A percentile compares a stretch with the other conserved stretches of the same genome.
Conservation (phyloP, 1,140 invertebrate species). For the Drosophila ogumai region DNA sequence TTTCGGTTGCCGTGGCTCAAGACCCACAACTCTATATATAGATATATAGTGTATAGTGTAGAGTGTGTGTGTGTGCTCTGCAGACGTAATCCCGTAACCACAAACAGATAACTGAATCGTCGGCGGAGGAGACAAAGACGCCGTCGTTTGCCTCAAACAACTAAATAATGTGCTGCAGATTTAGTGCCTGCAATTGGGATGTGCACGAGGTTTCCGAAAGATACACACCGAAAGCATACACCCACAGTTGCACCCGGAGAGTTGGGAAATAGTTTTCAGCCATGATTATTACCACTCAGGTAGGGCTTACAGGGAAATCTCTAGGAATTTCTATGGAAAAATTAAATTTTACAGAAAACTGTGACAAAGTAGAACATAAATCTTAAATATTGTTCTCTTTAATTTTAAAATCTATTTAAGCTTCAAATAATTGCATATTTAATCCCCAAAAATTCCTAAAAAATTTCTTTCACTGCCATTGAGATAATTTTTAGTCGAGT, state of each 20-base stretch:
- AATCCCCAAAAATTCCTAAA: not conserved
- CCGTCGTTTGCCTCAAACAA: slow-evolving; percentile 57
- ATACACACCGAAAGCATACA: slow-evolving; percentile 31
- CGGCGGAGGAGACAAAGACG: slow-evolving; percentile 57
- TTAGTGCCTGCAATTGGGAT: slow-evolving; percentile 46
- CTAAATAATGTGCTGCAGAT: slow-evolving; percentile 80
- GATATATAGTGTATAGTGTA: not conserved
- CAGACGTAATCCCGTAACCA: slow-evolving; percentile 69
- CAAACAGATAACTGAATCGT: slow-evolving; percentile 72
- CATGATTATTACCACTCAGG: not conserved
- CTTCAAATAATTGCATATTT: too few species aligned
- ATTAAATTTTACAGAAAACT: not conserved
- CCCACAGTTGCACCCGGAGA: not conserved
- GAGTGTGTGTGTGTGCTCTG: slow-evolving; percentile 31
- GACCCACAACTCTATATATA: slow-evolving; percentile 13
- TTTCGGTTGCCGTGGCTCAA: slow-evolving; percentile 24
- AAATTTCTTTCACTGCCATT: slow-evolving; percentile 7
- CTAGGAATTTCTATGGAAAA: not conserved
- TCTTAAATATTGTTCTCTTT: not conserved
- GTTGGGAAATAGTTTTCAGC: not conserved
- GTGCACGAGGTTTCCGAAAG: slow-evolving; percentile 25
- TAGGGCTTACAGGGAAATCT: not conserved
- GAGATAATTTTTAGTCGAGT: slow-evolving; percentile 57
- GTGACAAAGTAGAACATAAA: fast-evolving
- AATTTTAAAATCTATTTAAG: not conserved